Evolutionary conservation across 1,140 invertebrate species (phyloP).

Genomic region (Micrasema longulum): DNA sequence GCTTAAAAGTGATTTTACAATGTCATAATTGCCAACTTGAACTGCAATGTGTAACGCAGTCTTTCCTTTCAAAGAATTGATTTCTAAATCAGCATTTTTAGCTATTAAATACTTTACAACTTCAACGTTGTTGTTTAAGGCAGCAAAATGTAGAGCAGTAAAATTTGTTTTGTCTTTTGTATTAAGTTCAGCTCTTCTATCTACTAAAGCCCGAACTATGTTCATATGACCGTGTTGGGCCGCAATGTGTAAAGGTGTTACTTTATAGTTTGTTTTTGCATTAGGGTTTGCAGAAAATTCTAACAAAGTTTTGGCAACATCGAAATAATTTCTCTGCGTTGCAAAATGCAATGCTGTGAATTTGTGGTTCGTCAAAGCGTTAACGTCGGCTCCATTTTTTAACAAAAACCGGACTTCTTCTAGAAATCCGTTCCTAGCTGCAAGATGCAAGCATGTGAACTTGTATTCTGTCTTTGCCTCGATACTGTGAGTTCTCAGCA

Average conservation of each 20-base stretch:
- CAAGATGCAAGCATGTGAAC: constrained; percentile 1
- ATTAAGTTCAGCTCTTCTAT: neutral
- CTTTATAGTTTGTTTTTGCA: neutral
- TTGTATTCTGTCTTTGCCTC: neutral
- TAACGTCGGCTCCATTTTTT: neutral
- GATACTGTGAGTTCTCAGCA: neutral
- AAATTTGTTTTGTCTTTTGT: neutral
- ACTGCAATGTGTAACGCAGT: neutral
- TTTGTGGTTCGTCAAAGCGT: neutral
- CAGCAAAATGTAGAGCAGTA: neutral
- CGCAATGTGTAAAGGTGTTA: neutral
- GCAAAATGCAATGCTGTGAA: constrained; percentile 2
- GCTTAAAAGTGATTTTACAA: constrained; percentile 4
- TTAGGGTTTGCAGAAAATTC: neutral
- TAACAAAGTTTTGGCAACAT: neutral
- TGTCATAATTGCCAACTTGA: neutral
- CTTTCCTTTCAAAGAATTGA: neutral
- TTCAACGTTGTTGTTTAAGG: neutral
- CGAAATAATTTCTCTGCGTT: neutral
- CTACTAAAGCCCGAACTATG: neutral
- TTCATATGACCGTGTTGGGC: neutral
- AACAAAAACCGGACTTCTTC: neutral
- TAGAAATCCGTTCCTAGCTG: neutral
- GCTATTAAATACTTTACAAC: neutral
- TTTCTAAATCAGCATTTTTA: neutral